Evolutionary conservation across 2,113 vertebrate species (phyloP), one percentile per base, ranked within the genome.

Genomic region (Aleadryas rufinucha): DNA sequence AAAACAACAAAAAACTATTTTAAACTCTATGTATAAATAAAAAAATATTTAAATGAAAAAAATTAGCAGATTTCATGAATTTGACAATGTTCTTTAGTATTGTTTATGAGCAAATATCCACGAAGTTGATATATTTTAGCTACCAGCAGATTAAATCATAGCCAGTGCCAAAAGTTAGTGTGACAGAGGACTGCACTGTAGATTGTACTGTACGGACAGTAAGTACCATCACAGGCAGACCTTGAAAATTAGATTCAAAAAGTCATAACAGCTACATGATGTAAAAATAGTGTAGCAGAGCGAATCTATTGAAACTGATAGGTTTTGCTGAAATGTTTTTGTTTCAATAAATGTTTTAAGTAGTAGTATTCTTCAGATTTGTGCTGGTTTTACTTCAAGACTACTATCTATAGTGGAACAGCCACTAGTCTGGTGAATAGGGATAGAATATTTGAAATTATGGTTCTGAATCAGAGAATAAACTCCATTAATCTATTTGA

Each of bases 1-100:
- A 82, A 94, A 95, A 71, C 15, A 93, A 69, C 16, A 72, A 28
- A 82, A 66, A 12, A 20, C 2, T 11, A 26, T 95, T 93, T 92
- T 59, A n/a, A 35, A 82, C 6, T 60, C 11, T 72, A 47, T 7
- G 8, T 17, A 66, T 27, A 35, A 52, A 65, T 76, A 44, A 44
- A 28, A 33, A 39, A 47, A 35, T 27, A 10, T 47, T 64, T 84
- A 6, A 50, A 60, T 61, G 6, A 44, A 70, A 66, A 80, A 74
- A 60, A 52, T 2, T 1, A 79, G 13, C 3, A 57, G 31, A 16
- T 31, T 88, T 1, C 30, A 56, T 84, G 20, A 84, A 65, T 42
- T 52, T 84, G 56, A 42, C 14, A 35, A 24, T 6, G n/a, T 24
- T 64, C 4, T 69, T 84, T 16, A 21, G 4, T 54, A 31, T 64